These are phyloP conservation scores for Apostichopus parvimensis DNA, from an alignment of 35 echinoderm and acorn worm genomes.

Conservation along the genomic window DNA sequence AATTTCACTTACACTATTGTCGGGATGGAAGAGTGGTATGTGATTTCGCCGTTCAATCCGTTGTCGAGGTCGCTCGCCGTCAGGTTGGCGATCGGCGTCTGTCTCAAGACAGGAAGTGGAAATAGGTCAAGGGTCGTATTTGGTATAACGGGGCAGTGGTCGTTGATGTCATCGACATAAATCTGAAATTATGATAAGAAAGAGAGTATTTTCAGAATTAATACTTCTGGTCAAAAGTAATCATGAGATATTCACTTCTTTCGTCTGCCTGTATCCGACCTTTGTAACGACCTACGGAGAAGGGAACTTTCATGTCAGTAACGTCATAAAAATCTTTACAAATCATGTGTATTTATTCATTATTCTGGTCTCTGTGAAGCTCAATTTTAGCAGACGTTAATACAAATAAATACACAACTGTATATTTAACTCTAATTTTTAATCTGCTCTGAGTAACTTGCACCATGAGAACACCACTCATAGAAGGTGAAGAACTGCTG, in stretches of 20 bases:
- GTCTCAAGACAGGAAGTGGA: constrained; percentile 70
- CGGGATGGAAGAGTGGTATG: constrained; percentile 63
- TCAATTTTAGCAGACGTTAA: too few relatives aligned
- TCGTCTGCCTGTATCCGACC: too few relatives aligned
- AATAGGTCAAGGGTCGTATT: constrained; percentile 73
- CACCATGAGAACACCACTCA: too few relatives aligned
- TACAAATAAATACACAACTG: too few relatives aligned
- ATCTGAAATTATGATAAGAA: constrained; percentile 49
- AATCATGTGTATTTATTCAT: too few relatives aligned
- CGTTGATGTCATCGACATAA: constrained; percentile 77
- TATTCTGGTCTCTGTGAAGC: too few relatives aligned
- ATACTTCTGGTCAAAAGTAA: neutral
- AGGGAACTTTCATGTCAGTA: too few relatives aligned
- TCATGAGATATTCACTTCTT: neutral
- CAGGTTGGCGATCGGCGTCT: constrained; percentile 40
- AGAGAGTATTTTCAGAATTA: neutral
- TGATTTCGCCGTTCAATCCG: constrained; percentile 70
- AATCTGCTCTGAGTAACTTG: too few relatives aligned
- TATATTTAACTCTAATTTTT: too few relatives aligned
- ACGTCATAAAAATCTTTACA: too few relatives aligned
- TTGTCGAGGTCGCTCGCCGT: constrained; percentile 74
- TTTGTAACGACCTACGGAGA: too few relatives aligned
- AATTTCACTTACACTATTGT: constrained; percentile 55
- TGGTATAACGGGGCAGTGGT: constrained; percentile 80
- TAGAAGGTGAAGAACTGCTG: too few relatives aligned